Evolutionary conservation across 2,797 vertebrate genomes (phyloP).

Genomic region (Furcifer pardalis): DNA sequence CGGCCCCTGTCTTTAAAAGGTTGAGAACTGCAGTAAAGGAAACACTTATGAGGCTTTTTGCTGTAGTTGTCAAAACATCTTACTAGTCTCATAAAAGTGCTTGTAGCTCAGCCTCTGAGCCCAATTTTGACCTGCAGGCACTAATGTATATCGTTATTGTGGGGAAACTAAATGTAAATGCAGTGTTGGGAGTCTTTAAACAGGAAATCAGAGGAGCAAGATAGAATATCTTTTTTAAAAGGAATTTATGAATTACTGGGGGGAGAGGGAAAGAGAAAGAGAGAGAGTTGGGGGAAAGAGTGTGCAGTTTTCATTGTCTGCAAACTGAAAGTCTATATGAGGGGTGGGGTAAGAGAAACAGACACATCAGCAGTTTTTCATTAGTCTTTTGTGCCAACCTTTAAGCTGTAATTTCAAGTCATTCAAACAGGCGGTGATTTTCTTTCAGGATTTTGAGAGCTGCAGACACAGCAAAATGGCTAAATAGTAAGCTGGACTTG

Average conservation of each 20-base stretch:
- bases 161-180: neutral
- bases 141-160: neutral
- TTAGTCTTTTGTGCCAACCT: constrained; percentile 41
- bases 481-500: constrained; percentile 47
- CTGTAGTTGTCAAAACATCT: too few relatives aligned
- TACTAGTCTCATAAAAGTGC: neutral
- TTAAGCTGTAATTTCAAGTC: constrained; percentile 54
- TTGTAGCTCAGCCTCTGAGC: neutral
- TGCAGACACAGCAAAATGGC: constrained; percentile 31
- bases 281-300: neutral
- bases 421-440: constrained; percentile 46
- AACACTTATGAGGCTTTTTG: too few relatives aligned
- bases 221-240: neutral
- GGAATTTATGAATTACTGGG: neutral
- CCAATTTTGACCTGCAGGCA: neutral
- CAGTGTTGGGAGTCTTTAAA: neutral
- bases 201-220: neutral
- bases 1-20: too few relatives aligned
- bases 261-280: neutral
- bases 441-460: constrained; percentile 38
- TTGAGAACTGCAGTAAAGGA: too few relatives aligned
- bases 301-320: constrained; percentile 27
- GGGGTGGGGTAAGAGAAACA: constrained; percentile 19
- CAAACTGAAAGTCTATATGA: neutral
- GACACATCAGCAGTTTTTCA: constrained; percentile 44